Evolutionary conservation across 1,140 invertebrate species (phyloP).

Genomic region (Drosophila busckii): DNA sequence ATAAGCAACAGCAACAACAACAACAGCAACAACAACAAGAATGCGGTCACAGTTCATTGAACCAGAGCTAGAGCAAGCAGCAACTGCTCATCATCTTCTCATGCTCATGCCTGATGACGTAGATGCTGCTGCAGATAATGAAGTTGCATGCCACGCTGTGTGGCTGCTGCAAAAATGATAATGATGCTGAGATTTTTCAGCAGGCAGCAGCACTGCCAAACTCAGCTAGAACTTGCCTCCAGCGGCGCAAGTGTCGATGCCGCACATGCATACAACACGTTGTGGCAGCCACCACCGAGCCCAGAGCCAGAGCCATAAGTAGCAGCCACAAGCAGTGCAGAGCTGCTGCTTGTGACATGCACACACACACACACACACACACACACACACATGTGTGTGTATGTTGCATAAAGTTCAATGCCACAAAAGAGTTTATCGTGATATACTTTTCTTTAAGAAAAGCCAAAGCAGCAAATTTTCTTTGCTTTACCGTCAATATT

Average conservation of each 20-base stretch:
- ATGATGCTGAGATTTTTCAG: constrained; percentile 4
- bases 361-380: no score
- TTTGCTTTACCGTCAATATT: no score
- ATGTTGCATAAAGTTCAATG: no score
- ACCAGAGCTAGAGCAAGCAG: constrained; percentile 47
- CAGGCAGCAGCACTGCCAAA: constrained; percentile 16
- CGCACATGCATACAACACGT: constrained; percentile 5
- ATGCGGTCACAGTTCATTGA: constrained; percentile 68
- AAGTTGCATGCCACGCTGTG: background rate
- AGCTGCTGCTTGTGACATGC: no score
- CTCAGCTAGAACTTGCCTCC: constrained; percentile 24
- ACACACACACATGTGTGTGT: no score
- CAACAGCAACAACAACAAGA: constrained; percentile 29
- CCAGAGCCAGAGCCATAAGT: no score
- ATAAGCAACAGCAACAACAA: background rate
- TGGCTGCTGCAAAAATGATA: background rate
- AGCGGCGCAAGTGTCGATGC: constrained; percentile 28
- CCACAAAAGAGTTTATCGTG: no score
- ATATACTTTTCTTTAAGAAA: no score
- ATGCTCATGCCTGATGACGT: constrained; percentile 4
- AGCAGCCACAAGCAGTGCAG: no score
- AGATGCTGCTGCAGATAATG: background rate
- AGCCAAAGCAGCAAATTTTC: no score
- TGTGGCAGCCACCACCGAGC: constrained; percentile 1
- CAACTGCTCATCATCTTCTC: background rate